Base-by-base conservation (phyloP, 2,888 invertebrate genomes). In the Mesoligia furuncula region DNA sequence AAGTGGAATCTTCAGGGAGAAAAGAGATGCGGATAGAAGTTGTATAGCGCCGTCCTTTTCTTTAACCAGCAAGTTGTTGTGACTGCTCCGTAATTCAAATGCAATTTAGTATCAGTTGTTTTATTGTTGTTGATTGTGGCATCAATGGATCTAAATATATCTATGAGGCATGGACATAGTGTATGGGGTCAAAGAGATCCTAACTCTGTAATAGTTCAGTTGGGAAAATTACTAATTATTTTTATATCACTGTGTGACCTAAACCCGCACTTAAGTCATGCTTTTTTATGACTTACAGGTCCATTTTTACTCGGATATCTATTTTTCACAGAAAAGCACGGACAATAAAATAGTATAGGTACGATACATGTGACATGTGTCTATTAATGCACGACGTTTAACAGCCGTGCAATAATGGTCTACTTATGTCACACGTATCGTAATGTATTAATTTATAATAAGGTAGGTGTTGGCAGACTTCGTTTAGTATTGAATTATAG, bases 121-220 rank as follows among this genome's bases (percentile, higher is more conserved):
- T 80, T 65, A 79, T 75, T 79, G 62, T 68, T 17, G 61, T 69
- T 78, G 64, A 77, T 75, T 79, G 73, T 71, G 15, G 65, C 65
- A 80, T 85, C 80, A 87, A 84, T 86, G 83, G 65, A 85, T 77
- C 82, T 88, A 86, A 83, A 80, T 81, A 77, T 86, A 88, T 54
- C 69, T 36, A 42, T 82, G 65, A 80, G 76, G 66, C 67, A 77
- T 39, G 66, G 68, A 68, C 61, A 75, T 9, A 75, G 66, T 64
- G 51, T 42, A 39, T 62, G 36, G 54, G 68, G 65, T 84, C 65
- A 73, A 13, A 73, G 17, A 67, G 62, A 51, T 73, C 9, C 3
- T 39, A n/a, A n/a, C 27, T 13, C 9, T 17, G 8, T 64, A 3
- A n/a, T 54, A 51, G 48, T 11, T 54, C 24, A 54, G n/a, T n/a